Base-by-base conservation (phyloP, 92 coral and sea anemone species). In the Phenganax subtilis region DNA sequence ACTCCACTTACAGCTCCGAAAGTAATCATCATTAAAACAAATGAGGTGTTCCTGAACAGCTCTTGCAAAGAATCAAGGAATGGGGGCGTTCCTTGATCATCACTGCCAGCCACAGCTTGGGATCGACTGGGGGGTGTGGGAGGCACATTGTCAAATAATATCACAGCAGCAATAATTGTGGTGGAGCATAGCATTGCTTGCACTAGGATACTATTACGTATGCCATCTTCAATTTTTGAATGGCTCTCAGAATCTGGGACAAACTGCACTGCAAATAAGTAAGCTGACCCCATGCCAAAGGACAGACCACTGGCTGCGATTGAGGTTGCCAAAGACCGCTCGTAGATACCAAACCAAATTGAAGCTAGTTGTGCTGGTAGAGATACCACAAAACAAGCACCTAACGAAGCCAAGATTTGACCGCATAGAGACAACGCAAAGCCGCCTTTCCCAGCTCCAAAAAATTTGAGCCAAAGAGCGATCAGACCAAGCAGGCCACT, bases 131-230 rank as follows among this genome's bases (percentile, higher is more conserved):
- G 82, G 9, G 82, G 82, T 0, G 71, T 7, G 5, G 71, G 55
- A 11, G 82, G 82, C 25, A 57, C 66, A 8, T 59, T 77, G 37
- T 77, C 82, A 10, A 77, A 77, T n/a, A 77, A 15, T 30, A 60
- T 25, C 55, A 77, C 82, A 8, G 71, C 57, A 8, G 86, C 79
- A 82, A 74, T 56, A 10, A 72, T 82, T 62, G 75, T 86, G 57
- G 54, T 64, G 30, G 80, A 67, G 54, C 84, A 82, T 51, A 66
- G 59, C 55, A 76, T 86, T 54, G 59, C 89, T 84, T 86, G 64
- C 20, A 70, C 58, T n/a, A 71, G 75, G 47, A 80, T 62, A 44
- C 82, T 77, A 15, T 58, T 62, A 17, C 25, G 82, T 29, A 77
- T 31, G 37, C 82, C 82, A 60, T 77, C 47, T 59, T 60, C 25